Evolutionary conservation across 1,140 invertebrate genomes (phyloP), one percentile per base, ranked within the genome.

Genomic region (Heliconius melpomene): DNA sequence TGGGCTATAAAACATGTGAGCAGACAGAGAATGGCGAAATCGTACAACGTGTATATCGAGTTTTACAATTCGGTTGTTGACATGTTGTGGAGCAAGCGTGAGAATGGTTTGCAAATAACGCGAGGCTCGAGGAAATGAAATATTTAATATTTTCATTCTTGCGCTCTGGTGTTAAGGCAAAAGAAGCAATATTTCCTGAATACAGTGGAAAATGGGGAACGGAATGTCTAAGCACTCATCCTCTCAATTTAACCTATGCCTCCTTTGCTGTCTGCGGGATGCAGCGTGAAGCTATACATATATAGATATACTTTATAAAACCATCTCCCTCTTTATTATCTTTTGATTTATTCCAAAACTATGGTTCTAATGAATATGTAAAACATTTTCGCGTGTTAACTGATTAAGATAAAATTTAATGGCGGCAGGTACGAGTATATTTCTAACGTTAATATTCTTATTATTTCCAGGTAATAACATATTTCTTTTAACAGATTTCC

Each of bases 41-140:
- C 86, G 90, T 88, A 87, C 83, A 82, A 86, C 87, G 86, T 86
- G 84, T 86, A 86, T 86, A 88, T 88, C 86, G 83, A 84, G 85
- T 89, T 89, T 86, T 85, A 82, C 85, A 83, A 85, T 85, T 87
- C 86, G 82, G 84, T 87, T 88, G 85, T 87, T 87, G 85, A 84
- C 84, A 79, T 79, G 81, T 79, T 84, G 82, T 74, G 80, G 81
- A 74, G 77, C 71, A 75, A 83, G 82, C 87, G 87, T 88, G 87
- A 87, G 87, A 88, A 88, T 83, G 84, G 84, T 85, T 84, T 77
- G 32, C 72, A 78, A 81, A 78, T 71, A 60, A 66, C 60, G 16
- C 9, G 60, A 66, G 7, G 11, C 23, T 46, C 13, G 40, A 46
- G 13, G 3, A 40, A 40, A 13, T 40, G 2, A 40, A 46, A 46